Evolutionary conservation across 2,888 invertebrate species (phyloP).

Genomic region (Eledone cirrhosa): DNA sequence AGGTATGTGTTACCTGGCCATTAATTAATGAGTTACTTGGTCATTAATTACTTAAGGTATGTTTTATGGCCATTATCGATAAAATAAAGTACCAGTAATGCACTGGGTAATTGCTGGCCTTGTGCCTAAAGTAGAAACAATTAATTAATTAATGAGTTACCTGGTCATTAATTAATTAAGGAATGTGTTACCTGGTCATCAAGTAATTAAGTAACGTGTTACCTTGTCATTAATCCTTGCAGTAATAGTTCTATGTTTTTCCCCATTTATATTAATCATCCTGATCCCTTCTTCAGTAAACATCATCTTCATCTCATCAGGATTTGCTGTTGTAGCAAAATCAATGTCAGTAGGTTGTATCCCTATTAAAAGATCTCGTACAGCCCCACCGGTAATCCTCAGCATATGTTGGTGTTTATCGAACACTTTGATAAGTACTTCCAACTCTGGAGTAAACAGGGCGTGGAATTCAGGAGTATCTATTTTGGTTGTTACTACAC

Average conservation of each 20-base stretch:
- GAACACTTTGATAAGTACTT: slow-evolving; percentile 78
- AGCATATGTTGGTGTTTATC: slow-evolving; percentile 78
- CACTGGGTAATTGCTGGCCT: too few relatives aligned
- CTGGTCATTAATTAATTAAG: too few relatives aligned
- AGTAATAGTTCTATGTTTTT: slow-evolving; percentile 82
- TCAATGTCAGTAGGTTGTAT: slow-evolving; percentile 80
- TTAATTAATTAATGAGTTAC: too few relatives aligned
- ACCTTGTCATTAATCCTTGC: slow-evolving; percentile 92
- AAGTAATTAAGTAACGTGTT: slow-evolving; percentile 73
- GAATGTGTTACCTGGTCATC: too few relatives aligned
- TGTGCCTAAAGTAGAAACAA: too few relatives aligned
- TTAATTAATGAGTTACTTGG: too few relatives aligned
- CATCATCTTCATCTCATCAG: slow-evolving; percentile 93
- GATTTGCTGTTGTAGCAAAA: slow-evolving; percentile 97
- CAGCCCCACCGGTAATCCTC: slow-evolving; percentile 95
- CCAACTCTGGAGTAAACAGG: slow-evolving; percentile 82
- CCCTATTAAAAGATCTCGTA: slow-evolving; percentile 73
- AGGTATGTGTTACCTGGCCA: too few relatives aligned
- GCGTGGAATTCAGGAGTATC: slow-evolving; percentile 57
- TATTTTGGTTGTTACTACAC: slow-evolving; percentile 56
- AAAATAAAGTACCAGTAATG: too few relatives aligned
- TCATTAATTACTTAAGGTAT: too few relatives aligned
- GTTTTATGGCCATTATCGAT: too few relatives aligned
- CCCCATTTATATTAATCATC: slow-evolving; percentile 82
- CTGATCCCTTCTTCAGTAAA: slow-evolving; percentile 84